Evolutionary conservation across 2,113 vertebrate genomes (phyloP), one percentile per base, ranked within the genome.

Genomic region (Philantomba maxwellii): DNA sequence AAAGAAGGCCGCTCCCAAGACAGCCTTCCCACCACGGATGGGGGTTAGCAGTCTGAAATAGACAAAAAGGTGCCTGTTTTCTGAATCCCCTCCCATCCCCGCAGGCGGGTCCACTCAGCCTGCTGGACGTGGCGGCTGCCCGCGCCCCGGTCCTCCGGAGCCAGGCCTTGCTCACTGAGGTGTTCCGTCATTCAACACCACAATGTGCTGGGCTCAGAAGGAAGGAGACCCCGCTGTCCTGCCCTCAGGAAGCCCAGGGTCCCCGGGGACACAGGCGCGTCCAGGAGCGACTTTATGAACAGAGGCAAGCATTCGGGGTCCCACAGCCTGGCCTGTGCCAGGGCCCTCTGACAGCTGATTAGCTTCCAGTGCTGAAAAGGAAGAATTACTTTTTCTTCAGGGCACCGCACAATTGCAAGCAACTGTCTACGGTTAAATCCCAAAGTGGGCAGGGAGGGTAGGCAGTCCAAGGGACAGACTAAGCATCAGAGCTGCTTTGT

Each of bases 1-100:
- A 86, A 82, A 93, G 73, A 95, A 95, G 93, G 91, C 83, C 95
- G 33, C 7, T 97, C 94, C 97, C 78, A 86, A 19, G 96, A 96
- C 97, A 93, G 80, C 91, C 91, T 49, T 82, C 1, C 0, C 86
- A 57, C 58, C 33, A 53, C 7, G 1, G 6, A 94, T 89, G 23
- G 64, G 87, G 43, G 92, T 25, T 10, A n/a, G 89, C 78, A 78
- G 43, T 88, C 89, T 62, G 86, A 86, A 75, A 25, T 0, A 33
- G 33, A 43, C 70, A 88, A 90, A 89, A 73, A 36, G 39, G 13
- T 23, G 47, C 70, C 64, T 36, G 5, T 11, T 23, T 43, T 26
- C 36, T 12, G 10, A 21, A 9, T 6, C 30, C 2, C 25, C 86
- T 13, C 39, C 28, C 15, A 6, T 23, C 3, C 1, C 49, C 19